Base-by-base conservation (phyloP, 2,113 vertebrate species). In the Ciconia boyciana region DNA sequence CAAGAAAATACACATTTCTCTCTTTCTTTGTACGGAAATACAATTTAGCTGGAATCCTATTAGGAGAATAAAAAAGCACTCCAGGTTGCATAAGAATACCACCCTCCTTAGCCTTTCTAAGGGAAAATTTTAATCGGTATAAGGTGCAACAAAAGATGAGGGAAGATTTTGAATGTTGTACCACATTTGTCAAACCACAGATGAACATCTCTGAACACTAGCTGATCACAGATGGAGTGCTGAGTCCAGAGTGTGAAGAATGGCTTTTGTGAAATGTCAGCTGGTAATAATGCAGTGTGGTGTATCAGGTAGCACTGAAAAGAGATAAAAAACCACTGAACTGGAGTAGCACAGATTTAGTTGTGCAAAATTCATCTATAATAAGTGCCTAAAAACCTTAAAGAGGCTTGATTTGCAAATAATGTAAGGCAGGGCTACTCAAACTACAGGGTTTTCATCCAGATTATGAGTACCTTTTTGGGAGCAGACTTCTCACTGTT, bases 261-360 rank as follows among this genome's bases (percentile, higher is more conserved):
- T 24, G 39, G 61, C 60, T 95, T 97, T 96, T 96, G 83, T 74
- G 49, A 96, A 96, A 95, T 51, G 65, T 84, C 92, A 96, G 25
- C 61, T 69, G 49, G 58, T 75, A 94, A 81, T 72, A 92, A 71
- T 32, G 22, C 26, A 13, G 3, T 22, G 14, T 80, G 55, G 36
- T 21, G 4, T 79, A 17, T 28, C n/a, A 58, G 75, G 64, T 25
- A 95, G 17, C 22, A 41, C n/a, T 15, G 46, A 44, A 65, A 78
- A 26, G 9, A 39, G 11, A 32, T 13, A 77, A 54, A 48, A 52
- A 25, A 0, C 1, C 9, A 11, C 8, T 22, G 65, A 85, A 36
- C 16, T 74, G 20, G 36, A 21, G 75, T 39, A 90, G 25, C 48
- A 89, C 29, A 70, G 48, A 77, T 32, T 57, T 69, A 44, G 8